A percentile compares a stretch with the other conserved stretches of the same genome.
phyloP scores from a whole-genome alignment of 2,113 vertebrate genomes.

The Thermophis baileyi region DNA sequence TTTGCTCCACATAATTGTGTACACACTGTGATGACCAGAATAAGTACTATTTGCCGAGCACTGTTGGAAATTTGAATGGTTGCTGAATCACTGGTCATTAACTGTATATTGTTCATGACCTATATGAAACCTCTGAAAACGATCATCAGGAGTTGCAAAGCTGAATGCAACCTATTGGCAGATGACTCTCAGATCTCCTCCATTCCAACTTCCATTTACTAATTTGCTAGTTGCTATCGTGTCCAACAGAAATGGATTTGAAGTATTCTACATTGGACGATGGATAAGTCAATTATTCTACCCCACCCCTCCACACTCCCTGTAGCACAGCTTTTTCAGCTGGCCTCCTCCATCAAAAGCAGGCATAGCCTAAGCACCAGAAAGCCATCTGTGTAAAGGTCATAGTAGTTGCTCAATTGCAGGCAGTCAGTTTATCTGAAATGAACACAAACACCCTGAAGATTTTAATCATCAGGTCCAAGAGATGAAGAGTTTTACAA shows the following conservation, averaged over 20 bases:
- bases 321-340: neutral
- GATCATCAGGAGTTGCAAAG: neutral
- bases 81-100: neutral
- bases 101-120: neutral
- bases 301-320: neutral
- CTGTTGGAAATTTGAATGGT: neutral
- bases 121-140: neutral
- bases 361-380: conserved; percentile 49
- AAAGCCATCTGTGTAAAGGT: conserved; percentile 46
- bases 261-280: neutral
- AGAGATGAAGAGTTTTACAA: neutral
- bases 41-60: neutral
- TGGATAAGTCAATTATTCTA: neutral
- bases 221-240: conserved; percentile 29
- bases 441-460: conserved; percentile 47
- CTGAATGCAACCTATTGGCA: neutral
- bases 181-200: neutral
- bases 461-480: conserved; percentile 46
- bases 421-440: conserved; percentile 40
- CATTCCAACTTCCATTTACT: neutral
- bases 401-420: conserved; percentile 36
- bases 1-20: neutral
- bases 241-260: conserved; percentile 31
- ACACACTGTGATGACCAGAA: neutral
- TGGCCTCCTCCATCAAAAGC: conserved; percentile 39